A percentile compares a stretch with the other conserved stretches of the same genome.
These are phyloP conservation scores for Ammodytes marinus DNA, from an alignment of 2,113 vertebrate species.

Conservation along the genomic window DNA sequence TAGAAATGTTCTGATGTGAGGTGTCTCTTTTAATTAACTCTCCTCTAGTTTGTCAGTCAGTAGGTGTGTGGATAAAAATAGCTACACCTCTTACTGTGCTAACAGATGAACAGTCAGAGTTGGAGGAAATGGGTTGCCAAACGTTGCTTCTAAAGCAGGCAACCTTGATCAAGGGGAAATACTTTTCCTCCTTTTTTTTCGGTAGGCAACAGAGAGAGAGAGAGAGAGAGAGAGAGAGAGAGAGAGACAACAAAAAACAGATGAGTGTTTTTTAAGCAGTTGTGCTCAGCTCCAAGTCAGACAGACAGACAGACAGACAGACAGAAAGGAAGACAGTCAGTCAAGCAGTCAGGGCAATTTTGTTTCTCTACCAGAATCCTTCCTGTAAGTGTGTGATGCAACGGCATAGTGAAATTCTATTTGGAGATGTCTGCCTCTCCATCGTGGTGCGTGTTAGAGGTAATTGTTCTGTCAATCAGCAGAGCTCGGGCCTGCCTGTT, in stretches of 20 bases:
- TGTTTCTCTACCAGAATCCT: conserved; percentile 78
- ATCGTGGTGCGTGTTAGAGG: conserved; percentile 81
- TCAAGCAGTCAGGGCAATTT: conserved; percentile 63
- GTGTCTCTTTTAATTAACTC: conserved; percentile 72
- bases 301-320: conserved; percentile 34
- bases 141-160: conserved; percentile 75
- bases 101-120: conserved; percentile 72
- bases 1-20: conserved; percentile 44
- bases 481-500: conserved; percentile 81
- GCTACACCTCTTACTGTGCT: conserved; percentile 71
- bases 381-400: conserved; percentile 82
- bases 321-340: conserved; percentile 27
- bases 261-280: conserved; percentile 62
- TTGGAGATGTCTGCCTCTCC: conserved; percentile 86
- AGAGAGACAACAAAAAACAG: conserved; percentile 31
- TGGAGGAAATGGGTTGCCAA: conserved; percentile 72
- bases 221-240: too few relatives aligned
- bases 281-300: conserved; percentile 52
- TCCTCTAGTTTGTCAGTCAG: conserved; percentile 59
- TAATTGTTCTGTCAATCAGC: conserved; percentile 92
- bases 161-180: conserved; percentile 84
- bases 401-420: conserved; percentile 87
- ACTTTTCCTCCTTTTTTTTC: conserved; percentile 42
- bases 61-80: conserved; percentile 77
- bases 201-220: conserved; percentile 29